Evolutionary conservation across 2,888 invertebrate genomes (phyloP), one percentile per base, ranked within the genome.

Genomic region (Tanytarsus gracilentus): DNA sequence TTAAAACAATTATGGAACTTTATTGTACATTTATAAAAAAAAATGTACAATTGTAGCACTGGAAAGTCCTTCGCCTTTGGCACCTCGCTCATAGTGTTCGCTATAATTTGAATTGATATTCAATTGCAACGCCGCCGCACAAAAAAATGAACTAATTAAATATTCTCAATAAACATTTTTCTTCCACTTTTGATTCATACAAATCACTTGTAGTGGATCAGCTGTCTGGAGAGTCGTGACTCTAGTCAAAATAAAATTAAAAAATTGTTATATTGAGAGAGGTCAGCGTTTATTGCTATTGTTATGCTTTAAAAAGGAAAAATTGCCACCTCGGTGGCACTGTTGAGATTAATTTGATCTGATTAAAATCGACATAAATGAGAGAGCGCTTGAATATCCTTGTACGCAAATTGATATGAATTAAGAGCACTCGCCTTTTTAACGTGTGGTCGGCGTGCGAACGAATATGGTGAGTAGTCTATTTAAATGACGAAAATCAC

Each of bases 71-170:
- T 58, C 29, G 58, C 58, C 58, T 58, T 48, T 29, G 16, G 56
- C 44, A 7, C 33, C 14, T 33, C 11, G 14, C 4, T 33, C n/a
- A n/a, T 33, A 2, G 4, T 33, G 23, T 29, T 21, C 56, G n/a
- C n/a, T n/a, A n/a, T n/a, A 58, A 56, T 44, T 44, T 58, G 26
- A 58, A 58, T 48, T 27, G 40, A 56, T 29, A 58, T 48, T 44
- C 53, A 55, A 21, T 40, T 40, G n/a, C 33, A 9, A 11, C 33
- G 11, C 21, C 53, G 25, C 7, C 2, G 25, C 23, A 25, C 25
- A 18, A 16, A 27, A 40, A 36, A 36, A 40, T 21, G 26, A 56
- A 58, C 58, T 48, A 58, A 58, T 58, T 58, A 58, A 58, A 58
- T 58, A 48, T 58, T 21, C 21, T 52, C 49, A 21, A 14, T 33